phyloP scores from a whole-genome alignment of 2,888 invertebrate species.

The Eupithecia vulgata region DNA sequence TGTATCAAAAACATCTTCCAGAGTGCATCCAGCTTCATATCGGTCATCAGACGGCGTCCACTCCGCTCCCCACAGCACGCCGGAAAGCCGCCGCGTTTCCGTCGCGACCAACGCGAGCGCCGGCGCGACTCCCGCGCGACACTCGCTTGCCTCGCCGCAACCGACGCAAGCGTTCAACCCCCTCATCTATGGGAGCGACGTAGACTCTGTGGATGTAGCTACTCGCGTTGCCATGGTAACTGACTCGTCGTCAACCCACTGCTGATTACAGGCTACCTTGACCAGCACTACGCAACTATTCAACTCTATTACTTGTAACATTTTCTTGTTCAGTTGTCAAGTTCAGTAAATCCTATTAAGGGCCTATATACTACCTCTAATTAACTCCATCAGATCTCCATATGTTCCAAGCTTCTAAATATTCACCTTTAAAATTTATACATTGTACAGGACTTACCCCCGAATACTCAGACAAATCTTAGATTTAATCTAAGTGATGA shows the following conservation, averaged over 20 bases:
- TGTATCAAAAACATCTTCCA: conserved; percentile 35
- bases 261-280: too few species aligned
- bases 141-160: conserved; percentile 74
- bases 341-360: too few species aligned
- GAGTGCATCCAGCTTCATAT: conserved; percentile 68
- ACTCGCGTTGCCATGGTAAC: conserved; percentile 90
- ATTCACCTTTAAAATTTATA: too few species aligned
- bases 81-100: conserved; percentile 76
- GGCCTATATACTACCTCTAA: too few species aligned
- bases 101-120: conserved; percentile 58
- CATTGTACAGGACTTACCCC: too few species aligned
- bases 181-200: conserved; percentile 96
- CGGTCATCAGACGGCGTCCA: conserved; percentile 61
- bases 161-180: conserved; percentile 88
- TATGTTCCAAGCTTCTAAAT: too few species aligned
- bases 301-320: background rate
- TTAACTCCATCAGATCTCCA: too few species aligned
- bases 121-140: conserved; percentile 71
- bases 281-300: background rate
- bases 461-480: too few species aligned
- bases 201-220: conserved; percentile 99
- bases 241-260: too few species aligned
- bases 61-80: conserved; percentile 69
- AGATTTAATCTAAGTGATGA: too few species aligned
- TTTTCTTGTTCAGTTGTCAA: too few species aligned